These are phyloP conservation scores for Neoarius graeffei DNA, from an alignment of 2,113 vertebrate species.

Conservation along the genomic window DNA sequence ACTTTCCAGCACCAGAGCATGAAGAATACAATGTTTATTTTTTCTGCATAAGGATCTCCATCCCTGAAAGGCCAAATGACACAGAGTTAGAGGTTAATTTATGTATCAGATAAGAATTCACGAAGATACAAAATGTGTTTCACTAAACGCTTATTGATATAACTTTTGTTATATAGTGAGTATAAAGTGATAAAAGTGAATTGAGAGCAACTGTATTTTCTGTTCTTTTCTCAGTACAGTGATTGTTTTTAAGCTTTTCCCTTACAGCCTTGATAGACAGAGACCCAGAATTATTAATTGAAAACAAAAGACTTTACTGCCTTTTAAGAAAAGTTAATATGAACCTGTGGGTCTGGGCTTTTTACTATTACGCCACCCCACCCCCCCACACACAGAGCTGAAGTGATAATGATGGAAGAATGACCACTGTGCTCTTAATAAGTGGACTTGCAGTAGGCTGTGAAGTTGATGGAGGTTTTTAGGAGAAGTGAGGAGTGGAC, in stretches of 20 bases:
- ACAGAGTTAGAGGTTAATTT: not conserved
- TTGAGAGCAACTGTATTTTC: not conserved
- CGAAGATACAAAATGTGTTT: not conserved
- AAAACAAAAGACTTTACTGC: not conserved
- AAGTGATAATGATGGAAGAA: conserved; percentile 34
- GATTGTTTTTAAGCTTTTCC: not conserved
- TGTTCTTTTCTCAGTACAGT: not conserved
- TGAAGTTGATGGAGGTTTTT: conserved; percentile 30
- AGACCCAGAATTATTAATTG: not conserved
- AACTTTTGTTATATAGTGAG: too few relatives aligned
- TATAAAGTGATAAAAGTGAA: too few relatives aligned
- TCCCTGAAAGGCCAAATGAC: not conserved
- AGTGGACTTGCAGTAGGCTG: conserved; percentile 28
- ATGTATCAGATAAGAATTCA: not conserved
- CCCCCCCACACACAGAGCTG: not conserved
- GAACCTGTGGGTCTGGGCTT: not conserved
- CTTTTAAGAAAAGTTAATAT: not conserved
- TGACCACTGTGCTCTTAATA: conserved; percentile 56
- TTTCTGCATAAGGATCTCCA: not conserved
- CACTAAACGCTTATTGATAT: not conserved
- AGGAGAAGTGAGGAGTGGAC: conserved; percentile 45
- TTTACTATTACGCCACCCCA: not conserved
- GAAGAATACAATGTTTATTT: not conserved
- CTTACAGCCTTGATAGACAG: not conserved
- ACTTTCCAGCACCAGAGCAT: not conserved